These are phyloP conservation scores for Apolygus lucorum DNA, from an alignment of 1,140 invertebrate species.

Conservation along the genomic window DNA sequence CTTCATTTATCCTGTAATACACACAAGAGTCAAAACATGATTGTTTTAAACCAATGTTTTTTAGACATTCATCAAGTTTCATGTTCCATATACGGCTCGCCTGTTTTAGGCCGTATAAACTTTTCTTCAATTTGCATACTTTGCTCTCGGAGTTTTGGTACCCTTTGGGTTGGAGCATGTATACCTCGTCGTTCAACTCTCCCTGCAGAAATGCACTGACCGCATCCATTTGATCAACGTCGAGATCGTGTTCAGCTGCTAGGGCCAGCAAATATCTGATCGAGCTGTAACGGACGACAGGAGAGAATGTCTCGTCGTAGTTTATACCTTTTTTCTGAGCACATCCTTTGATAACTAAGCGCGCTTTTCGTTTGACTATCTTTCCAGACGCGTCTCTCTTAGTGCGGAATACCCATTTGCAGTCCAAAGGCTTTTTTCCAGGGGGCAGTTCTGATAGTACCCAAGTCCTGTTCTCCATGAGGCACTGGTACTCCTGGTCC, in stretches of 20 bases:
- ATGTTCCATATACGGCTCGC: no score
- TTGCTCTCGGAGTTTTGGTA: no score
- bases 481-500: conserved; percentile 18
- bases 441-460: conserved; percentile 36
- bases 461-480: conserved; percentile 34
- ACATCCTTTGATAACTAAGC: conserved; percentile 40
- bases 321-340: conserved; percentile 37
- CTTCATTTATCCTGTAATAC: no score
- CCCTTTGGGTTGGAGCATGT: conserved; percentile 26
- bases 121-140: no score
- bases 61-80: no score
- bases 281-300: conserved; percentile 36
- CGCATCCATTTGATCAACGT: conserved; percentile 38
- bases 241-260: conserved; percentile 36
- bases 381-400: conserved; percentile 35
- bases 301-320: conserved; percentile 39
- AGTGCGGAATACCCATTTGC: conserved; percentile 39
- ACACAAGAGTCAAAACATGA: no score
- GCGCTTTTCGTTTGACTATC: conserved; percentile 39
- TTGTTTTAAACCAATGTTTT: no score
- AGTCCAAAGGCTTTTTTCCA: conserved; percentile 34
- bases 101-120: no score
- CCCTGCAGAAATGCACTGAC: conserved; percentile 42
- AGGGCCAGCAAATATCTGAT: conserved; percentile 39
- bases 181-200: conserved; percentile 36